These are phyloP conservation scores for Drosophila cognata DNA, from an alignment of 2,888 invertebrate genomes.

Conservation along the genomic window DNA sequence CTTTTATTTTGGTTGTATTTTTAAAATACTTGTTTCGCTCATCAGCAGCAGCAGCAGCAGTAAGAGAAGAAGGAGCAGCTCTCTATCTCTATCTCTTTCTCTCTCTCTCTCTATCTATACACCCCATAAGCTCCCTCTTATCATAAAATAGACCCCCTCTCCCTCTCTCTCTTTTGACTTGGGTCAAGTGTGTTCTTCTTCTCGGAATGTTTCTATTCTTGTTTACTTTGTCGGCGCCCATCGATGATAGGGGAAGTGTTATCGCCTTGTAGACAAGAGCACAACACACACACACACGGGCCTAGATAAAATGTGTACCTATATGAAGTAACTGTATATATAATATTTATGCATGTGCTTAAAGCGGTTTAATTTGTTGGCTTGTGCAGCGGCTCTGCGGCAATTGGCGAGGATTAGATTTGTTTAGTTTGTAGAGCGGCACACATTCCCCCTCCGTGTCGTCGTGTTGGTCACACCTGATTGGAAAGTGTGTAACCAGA, in stretches of 20 bases:
- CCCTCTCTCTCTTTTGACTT: slow-evolving; percentile 3
- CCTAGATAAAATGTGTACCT: slow-evolving; percentile 36
- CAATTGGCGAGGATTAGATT: slow-evolving; percentile 15
- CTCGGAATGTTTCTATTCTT: slow-evolving; percentile 43
- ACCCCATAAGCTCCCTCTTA: background rate
- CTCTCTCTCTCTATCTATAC: background rate
- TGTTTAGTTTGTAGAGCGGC: slow-evolving; percentile 7
- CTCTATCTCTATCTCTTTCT: background rate
- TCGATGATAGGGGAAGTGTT: slow-evolving; percentile 50
- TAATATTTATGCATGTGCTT: slow-evolving; percentile 3
- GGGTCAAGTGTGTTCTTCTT: slow-evolving; percentile 52
- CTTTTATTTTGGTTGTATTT: slow-evolving; percentile 29
- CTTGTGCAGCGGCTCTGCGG: slow-evolving; percentile 11
- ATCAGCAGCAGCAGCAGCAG: slow-evolving; percentile 6
- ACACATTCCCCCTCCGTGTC: background rate
- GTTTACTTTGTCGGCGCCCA: slow-evolving; percentile 58
- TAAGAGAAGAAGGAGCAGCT: background rate
- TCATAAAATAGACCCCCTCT: background rate
- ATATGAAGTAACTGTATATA: slow-evolving; percentile 2
- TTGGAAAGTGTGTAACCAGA: slow-evolving; percentile 15
- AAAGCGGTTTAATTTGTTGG: slow-evolving; percentile 9
- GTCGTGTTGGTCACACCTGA: slow-evolving; percentile 31
- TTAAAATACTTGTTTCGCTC: slow-evolving; percentile 54
- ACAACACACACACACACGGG: slow-evolving; percentile 16
- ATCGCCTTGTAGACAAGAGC: slow-evolving; percentile 36